phyloP scores from a whole-genome alignment of 2,797 vertebrate genomes.

The Trachurus trachurus region DNA sequence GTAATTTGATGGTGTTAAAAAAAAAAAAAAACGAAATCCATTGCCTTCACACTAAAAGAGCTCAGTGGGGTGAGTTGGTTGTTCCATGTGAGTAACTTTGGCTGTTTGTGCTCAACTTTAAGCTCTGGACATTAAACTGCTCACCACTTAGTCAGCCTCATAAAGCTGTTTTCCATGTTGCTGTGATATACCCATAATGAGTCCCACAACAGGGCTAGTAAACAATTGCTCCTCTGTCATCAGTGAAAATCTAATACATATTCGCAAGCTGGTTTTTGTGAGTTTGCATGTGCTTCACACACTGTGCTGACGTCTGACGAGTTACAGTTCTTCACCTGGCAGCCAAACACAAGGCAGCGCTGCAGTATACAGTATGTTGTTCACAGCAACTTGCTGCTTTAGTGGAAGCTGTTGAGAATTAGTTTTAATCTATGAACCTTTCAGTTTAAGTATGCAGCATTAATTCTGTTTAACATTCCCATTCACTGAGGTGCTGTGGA shows the following conservation, averaged over 20 bases:
- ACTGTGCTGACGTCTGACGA: slow-evolving; percentile 42
- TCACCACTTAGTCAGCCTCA: slow-evolving; percentile 59
- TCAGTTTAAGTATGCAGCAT: slow-evolving; percentile 10
- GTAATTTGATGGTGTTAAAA: slow-evolving; percentile 47
- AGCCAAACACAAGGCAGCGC: slow-evolving; percentile 38
- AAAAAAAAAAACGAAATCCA: not conserved
- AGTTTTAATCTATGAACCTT: slow-evolving; percentile 29
- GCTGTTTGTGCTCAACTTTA: slow-evolving; percentile 51
- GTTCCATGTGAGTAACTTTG: slow-evolving; percentile 60
- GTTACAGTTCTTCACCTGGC: slow-evolving; percentile 30
- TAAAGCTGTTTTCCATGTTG: slow-evolving; percentile 70
- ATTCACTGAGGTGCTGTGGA: slow-evolving; percentile 3
- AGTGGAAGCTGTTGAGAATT: slow-evolving; percentile 21
- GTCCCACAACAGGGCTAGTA: slow-evolving; percentile 46
- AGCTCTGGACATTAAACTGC: slow-evolving; percentile 60
- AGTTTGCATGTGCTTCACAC: slow-evolving; percentile 19
- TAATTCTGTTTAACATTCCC: slow-evolving; percentile 16
- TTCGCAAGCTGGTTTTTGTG: slow-evolving; percentile 43
- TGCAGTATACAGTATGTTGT: slow-evolving; percentile 25
- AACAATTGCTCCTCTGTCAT: slow-evolving; percentile 46
- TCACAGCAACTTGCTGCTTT: slow-evolving; percentile 40
- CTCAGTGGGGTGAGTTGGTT: slow-evolving; percentile 47
- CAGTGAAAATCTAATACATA: slow-evolving; percentile 46
- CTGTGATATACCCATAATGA: slow-evolving; percentile 55
- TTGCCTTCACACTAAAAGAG: slow-evolving; percentile 30